Conservation (phyloP, 2,113 vertebrate species). For the Nannospalax galili region DNA sequence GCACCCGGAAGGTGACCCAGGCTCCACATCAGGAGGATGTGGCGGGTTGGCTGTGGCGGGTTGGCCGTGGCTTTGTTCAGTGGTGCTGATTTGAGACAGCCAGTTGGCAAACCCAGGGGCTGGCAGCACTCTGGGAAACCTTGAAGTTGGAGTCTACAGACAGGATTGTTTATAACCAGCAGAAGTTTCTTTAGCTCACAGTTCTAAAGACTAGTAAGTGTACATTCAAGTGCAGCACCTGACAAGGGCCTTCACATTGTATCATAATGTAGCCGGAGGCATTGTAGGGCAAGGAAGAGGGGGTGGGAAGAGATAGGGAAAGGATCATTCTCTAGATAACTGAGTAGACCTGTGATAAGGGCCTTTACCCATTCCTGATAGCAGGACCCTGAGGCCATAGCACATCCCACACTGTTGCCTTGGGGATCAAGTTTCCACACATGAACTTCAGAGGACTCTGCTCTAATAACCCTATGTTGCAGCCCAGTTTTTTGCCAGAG, state of each 20-base stretch:
- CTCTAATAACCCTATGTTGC: too few species aligned
- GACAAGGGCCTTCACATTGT: neutral
- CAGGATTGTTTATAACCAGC: neutral
- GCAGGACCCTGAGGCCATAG: neutral
- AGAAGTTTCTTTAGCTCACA: neutral
- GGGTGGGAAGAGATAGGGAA: neutral
- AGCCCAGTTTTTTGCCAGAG: neutral
- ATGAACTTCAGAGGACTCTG: neutral
- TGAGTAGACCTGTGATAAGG: neutral
- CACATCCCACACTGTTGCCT: neutral
- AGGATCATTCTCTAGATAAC: neutral
- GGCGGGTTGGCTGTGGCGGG: neutral
- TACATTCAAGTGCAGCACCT: neutral
- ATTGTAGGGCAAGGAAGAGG: too few species aligned
- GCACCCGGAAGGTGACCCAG: neutral
- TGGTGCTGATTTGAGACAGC: neutral
- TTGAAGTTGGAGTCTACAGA: neutral
- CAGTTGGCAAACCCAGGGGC: too few species aligned
- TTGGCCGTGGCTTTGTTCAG: neutral
- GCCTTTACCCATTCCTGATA: neutral
- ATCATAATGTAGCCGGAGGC: neutral
- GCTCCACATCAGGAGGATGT: neutral
- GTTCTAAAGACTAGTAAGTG: neutral
- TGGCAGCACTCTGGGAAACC: too few species aligned
- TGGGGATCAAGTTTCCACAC: neutral